Percentiles rank a stretch among this genome's conserved stretches.
These are phyloP conservation scores for Dendrolimus pini DNA, from an alignment of 2,888 invertebrate species.

Conservation along the genomic window DNA sequence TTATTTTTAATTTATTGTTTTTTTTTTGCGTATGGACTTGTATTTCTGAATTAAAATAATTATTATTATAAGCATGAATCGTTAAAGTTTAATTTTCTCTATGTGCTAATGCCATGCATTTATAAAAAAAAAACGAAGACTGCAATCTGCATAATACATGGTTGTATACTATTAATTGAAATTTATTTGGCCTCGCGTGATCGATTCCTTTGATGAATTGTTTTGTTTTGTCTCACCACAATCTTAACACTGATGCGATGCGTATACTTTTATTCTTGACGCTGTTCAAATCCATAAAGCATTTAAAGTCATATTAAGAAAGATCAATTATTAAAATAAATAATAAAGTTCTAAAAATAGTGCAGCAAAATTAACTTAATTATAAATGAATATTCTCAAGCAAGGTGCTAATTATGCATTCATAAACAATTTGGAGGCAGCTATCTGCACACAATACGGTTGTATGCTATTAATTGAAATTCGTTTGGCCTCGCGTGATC, in stretches of 20 bases:
- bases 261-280: no score
- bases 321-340: no score
- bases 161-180: constrained; percentile 32
- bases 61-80: no score
- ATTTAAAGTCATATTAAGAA: no score
- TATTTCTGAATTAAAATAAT: no score
- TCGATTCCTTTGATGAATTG: constrained; percentile 48
- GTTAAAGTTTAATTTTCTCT: no score
- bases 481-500: constrained; percentile 52
- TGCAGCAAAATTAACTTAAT: no score
- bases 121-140: not conserved
- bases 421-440: not conserved
- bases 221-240: constrained; percentile 30
- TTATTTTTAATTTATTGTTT: no score
- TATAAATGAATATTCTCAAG: no score
- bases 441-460: not conserved
- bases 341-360: no score
- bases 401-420: not conserved
- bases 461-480: constrained; percentile 36
- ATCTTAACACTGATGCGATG: not conserved
- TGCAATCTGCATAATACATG: not conserved
- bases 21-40: no score
- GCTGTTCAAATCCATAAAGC: no score
- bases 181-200: constrained; percentile 51
- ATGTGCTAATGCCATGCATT: not conserved